Conservation (phyloP, 2,113 vertebrate genomes). For the Nothocercus nigrocapillus region DNA sequence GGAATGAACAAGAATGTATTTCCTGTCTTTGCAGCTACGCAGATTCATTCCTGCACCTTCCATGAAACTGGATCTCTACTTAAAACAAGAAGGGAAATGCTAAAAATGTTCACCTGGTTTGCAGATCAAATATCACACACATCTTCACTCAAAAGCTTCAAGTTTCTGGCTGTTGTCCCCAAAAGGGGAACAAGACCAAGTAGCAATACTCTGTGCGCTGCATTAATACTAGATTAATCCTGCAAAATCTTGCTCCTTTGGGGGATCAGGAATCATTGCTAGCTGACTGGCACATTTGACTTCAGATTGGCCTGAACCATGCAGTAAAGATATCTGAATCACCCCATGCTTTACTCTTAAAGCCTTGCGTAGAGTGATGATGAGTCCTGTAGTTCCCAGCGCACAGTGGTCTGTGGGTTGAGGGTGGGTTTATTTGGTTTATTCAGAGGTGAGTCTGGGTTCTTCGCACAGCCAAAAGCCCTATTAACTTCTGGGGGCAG, state of each 20-base stretch:
- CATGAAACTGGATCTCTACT: background rate
- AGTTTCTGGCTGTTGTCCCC: background rate
- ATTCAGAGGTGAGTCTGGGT: background rate
- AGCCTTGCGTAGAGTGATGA: background rate
- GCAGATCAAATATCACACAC: background rate
- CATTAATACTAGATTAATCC: background rate
- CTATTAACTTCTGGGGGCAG: background rate
- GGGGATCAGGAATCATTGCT: background rate
- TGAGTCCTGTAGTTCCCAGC: background rate
- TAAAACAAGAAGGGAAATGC: background rate
- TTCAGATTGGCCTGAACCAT: background rate
- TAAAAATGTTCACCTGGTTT: background rate
- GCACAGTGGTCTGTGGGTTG: background rate
- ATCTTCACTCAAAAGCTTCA: background rate
- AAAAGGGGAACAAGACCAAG: background rate
- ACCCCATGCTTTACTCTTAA: background rate
- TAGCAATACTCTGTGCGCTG: background rate
- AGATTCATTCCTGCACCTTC: background rate
- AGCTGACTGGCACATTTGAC: background rate
- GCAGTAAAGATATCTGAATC: background rate
- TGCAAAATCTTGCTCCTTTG: background rate
- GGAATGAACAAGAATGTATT: background rate
- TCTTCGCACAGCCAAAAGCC: background rate
- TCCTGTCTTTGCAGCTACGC: background rate
- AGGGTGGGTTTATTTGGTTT: background rate